A percentile compares a stretch with the other conserved stretches of the same genome.
Conservation (phyloP, 2,888 invertebrate genomes). For the Pherbina coryleti region DNA sequence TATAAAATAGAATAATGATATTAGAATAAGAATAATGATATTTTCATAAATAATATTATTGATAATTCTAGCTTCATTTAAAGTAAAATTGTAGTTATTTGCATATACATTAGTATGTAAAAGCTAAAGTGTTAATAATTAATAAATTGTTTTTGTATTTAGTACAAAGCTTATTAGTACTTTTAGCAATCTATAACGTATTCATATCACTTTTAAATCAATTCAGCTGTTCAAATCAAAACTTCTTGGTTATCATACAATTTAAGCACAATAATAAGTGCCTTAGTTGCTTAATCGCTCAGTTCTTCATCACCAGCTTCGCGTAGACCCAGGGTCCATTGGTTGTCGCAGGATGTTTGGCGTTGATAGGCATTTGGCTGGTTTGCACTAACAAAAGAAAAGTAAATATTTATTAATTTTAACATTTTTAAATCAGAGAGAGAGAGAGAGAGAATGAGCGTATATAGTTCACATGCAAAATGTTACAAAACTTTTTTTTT, state of each 20-base stretch:
- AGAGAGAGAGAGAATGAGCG: neutral
- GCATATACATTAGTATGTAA: constrained; percentile 38
- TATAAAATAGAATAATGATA: neutral
- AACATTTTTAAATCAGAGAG: neutral
- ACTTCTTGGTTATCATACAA: neutral
- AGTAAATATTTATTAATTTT: neutral
- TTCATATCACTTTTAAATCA: constrained; percentile 24
- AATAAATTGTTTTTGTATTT: neutral
- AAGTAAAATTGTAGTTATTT: neutral
- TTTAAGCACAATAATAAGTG: neutral
- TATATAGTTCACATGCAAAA: neutral
- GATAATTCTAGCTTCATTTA: neutral
- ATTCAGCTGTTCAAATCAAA: neutral
- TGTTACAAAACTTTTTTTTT: neutral
- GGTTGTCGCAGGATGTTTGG: constrained; percentile 13
- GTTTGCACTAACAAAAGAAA: neutral
- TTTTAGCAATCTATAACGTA: neutral
- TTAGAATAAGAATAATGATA: neutral
- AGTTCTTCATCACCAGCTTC: constrained; percentile 12
- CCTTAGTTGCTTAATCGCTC: neutral
- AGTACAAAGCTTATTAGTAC: neutral
- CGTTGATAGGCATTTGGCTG: constrained; percentile 1
- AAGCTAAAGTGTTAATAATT: neutral
- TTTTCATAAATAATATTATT: constrained; percentile 10
- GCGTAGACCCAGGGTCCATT: neutral